Evolutionary conservation across 2,797 vertebrate species (phyloP).

Genomic region (Sebastes nivosus): DNA sequence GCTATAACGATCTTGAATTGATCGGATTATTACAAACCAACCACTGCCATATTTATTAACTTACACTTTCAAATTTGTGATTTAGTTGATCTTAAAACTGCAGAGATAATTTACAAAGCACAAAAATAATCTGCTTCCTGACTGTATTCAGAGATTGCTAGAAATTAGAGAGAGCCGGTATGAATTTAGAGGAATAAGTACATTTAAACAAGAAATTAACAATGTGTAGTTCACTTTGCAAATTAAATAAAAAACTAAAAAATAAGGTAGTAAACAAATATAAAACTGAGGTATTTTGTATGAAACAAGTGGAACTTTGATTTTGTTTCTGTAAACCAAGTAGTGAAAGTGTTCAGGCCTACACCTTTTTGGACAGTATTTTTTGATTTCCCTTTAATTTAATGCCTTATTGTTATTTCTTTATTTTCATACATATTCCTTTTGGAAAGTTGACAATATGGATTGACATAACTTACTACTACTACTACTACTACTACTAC

Average conservation of each 20-base stretch:
- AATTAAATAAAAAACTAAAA: not conserved
- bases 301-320: not conserved
- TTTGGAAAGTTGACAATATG: not conserved
- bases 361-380: not conserved
- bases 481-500: not conserved
- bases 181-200: too few relatives aligned
- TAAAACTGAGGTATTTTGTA: not conserved
- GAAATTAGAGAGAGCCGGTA: too few relatives aligned
- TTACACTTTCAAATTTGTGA: not conserved
- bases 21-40: not conserved
- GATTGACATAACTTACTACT: not conserved
- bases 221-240: not conserved
- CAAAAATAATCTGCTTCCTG: not conserved
- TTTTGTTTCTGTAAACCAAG: not conserved
- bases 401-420: not conserved
- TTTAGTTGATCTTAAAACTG: not conserved
- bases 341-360: not conserved
- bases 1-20: accelerated
- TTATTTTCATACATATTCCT: not conserved
- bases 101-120: not conserved
- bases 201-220: too few relatives aligned
- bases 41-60: not conserved
- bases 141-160: too few relatives aligned
- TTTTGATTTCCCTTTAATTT: not conserved
- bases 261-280: not conserved